Evolutionary conservation across 2,113 vertebrate species (phyloP), one percentile per base, ranked within the genome.

Genomic region (Macrotis lagotis): DNA sequence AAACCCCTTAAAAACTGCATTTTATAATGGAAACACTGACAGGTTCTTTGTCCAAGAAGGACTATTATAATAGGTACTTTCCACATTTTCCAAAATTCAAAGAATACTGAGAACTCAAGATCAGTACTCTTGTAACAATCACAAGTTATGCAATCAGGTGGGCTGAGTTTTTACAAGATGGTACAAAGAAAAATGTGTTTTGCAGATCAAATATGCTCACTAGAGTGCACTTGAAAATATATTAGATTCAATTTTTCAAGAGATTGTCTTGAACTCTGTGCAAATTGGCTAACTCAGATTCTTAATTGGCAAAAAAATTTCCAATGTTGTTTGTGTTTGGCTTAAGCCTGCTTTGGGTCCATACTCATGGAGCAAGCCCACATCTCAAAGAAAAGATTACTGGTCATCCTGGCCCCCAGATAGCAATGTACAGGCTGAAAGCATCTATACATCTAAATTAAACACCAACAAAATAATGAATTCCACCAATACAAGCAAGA

Each of bases 21-120:
- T 98, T 98, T 97, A 98, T 97, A 98, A 97, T 97, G 98, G 98
- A 98, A 98, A 98, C 52, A 98, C 51, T 98, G 97, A 98, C 97
- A 97, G 93, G 95, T 94, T 53, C 92, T 97, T 96, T 95, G 97
- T 96, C 97, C 93, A 96, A 97, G 96, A 98, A 97, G 94, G n/a
- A 93, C 93, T 97, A 97, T 48, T 98, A 95, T 48, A 59, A 97
- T 96, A 97, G 94, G 95, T 96, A 97, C 93, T 97, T 96, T 11
- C 10, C 90, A 94, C 51, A 92, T 97, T 95, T 97, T 96, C 97
- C 96, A 98, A 98, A 97, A 97, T 94, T 74, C 11, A 74, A n/a
- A 74, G 37, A 96, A 91, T 93, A 94, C 88, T 93, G 88, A 90
- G 90, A 96, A 96, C 53, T 96, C 95, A 92, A 49, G 50, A 97